phyloP scores from a whole-genome alignment of 2,888 invertebrate genomes.

The Actias luna region DNA sequence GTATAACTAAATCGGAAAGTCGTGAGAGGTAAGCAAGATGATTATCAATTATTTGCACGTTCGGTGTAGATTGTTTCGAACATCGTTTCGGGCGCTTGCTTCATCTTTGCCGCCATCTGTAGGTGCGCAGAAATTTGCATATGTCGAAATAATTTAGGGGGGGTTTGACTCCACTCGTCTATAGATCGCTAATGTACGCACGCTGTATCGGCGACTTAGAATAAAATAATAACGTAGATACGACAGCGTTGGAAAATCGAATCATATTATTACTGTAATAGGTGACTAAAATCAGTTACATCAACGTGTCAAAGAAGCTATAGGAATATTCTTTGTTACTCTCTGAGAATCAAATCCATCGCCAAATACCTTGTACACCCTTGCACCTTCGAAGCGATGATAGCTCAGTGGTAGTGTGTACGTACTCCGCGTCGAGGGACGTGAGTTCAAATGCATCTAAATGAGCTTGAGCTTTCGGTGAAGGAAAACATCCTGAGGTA shows the following conservation, averaged over 20 bases:
- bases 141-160: slow-evolving; percentile 82
- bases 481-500: too few species aligned
- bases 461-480: too few species aligned
- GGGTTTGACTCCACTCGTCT: slow-evolving; percentile 61
- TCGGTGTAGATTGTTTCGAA: neutral
- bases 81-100: slow-evolving; percentile 19
- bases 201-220: slow-evolving; percentile 34
- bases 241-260: slow-evolving; percentile 21
- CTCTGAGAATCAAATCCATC: too few species aligned
- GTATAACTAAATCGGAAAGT: too few species aligned
- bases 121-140: slow-evolving; percentile 80
- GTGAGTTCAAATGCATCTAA: too few species aligned
- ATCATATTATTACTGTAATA: neutral
- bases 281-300: neutral
- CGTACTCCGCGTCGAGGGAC: too few species aligned
- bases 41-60: neutral
- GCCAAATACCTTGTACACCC: too few species aligned
- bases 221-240: slow-evolving; percentile 51
- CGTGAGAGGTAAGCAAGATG: too few species aligned
- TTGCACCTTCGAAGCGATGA: too few species aligned
- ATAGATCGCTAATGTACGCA: slow-evolving; percentile 63
- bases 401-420: too few species aligned
- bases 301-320: neutral
- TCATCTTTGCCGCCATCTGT: slow-evolving; percentile 65
- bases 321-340: too few species aligned